These are phyloP conservation scores for Cydia pomonella DNA, from an alignment of 1,140 invertebrate species.

Conservation along the genomic window DNA sequence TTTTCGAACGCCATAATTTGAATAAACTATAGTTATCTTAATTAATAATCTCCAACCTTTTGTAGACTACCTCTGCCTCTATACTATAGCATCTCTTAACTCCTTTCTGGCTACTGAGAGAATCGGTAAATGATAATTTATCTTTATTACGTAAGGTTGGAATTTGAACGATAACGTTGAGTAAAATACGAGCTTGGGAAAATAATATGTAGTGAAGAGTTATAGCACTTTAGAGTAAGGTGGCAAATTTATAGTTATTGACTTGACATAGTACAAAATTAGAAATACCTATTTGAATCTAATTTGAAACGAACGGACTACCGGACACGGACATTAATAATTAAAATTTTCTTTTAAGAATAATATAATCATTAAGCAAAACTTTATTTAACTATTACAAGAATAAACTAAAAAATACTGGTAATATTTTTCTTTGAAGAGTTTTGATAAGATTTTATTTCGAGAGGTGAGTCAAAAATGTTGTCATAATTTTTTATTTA, in stretches of 20 bases:
- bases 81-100: neutral
- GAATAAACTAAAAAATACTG: no score
- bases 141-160: neutral
- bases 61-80: neutral
- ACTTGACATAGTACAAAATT: neutral
- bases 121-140: neutral
- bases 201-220: neutral
- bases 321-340: no score
- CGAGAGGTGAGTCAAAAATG: no score
- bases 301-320: no score
- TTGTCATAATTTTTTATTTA: no score
- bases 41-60: conserved; percentile 12
- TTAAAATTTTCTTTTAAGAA: no score
- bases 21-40: conserved; percentile 15
- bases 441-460: no score
- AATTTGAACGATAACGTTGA: neutral
- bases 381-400: no score
- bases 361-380: no score
- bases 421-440: no score
- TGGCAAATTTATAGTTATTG: neutral
- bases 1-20: conserved; percentile 13
- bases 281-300: neutral
- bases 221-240: neutral
- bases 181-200: neutral
- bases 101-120: neutral